A percentile compares a stretch with the other conserved stretches of the same genome.
These are phyloP conservation scores for Notolepis coatsorum DNA, from an alignment of 2,797 vertebrate genomes.

Conservation along the genomic window DNA sequence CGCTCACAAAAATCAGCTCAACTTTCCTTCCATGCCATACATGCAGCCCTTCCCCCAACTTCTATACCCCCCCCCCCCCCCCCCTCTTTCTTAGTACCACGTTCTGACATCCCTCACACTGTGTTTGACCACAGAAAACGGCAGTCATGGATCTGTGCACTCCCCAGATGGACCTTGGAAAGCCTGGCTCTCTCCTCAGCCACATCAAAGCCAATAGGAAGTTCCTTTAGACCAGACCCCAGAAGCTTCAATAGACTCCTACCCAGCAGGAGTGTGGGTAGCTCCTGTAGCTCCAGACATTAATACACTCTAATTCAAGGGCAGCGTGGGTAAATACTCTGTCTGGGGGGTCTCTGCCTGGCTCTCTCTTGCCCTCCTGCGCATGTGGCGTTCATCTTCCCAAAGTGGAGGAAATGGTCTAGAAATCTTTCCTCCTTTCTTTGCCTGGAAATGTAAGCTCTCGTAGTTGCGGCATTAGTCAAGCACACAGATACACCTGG, in stretches of 20 bases:
- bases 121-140: conserved; percentile 48
- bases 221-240: conserved; percentile 26
- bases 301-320: conserved; percentile 43
- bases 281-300: conserved; percentile 44
- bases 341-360: conserved; percentile 26
- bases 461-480: conserved; percentile 11
- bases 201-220: conserved; percentile 62
- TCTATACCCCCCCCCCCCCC: conserved; percentile 39
- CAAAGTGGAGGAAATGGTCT: conserved; percentile 23
- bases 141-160: conserved; percentile 55
- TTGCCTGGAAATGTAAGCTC: conserved; percentile 24
- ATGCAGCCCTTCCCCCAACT: conserved; percentile 41
- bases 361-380: neutral
- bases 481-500: too few relatives aligned
- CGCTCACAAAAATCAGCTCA: conserved; percentile 37
- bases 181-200: conserved; percentile 54
- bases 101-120: conserved; percentile 46
- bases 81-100: conserved; percentile 22
- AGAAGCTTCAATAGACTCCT: neutral
- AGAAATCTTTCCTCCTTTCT: neutral
- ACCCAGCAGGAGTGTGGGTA: conserved; percentile 35
- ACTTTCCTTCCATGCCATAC: conserved; percentile 57
- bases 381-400: neutral
- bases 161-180: conserved; percentile 65
- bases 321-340: conserved; percentile 41